Conservation (phyloP, 2,797 vertebrate species). For the Lacerta viridis region DNA sequence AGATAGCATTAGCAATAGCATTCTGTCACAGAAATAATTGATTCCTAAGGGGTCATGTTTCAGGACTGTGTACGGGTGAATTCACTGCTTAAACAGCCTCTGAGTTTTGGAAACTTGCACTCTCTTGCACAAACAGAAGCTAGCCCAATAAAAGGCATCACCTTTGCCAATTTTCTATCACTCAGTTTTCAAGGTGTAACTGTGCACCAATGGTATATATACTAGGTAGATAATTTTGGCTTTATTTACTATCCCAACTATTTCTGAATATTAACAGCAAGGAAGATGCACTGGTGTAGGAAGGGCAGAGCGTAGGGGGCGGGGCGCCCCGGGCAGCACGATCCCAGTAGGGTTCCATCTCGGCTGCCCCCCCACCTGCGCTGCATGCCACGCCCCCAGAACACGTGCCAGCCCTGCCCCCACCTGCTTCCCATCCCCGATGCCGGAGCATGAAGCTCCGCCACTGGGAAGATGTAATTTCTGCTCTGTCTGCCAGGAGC, state of each 20-base stretch:
- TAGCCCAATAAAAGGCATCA: not conserved
- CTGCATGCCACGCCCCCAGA: too few relatives aligned
- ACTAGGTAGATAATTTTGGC: not conserved
- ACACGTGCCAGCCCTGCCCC: too few relatives aligned
- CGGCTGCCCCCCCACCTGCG: too few relatives aligned
- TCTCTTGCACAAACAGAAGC: not conserved
- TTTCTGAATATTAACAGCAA: constrained; percentile 14
- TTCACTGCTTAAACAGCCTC: not conserved
- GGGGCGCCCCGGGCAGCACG: too few relatives aligned
- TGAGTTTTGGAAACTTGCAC: not conserved
- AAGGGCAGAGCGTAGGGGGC: too few relatives aligned
- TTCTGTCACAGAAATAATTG: not conserved
- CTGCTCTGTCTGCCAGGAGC: constrained; percentile 6
- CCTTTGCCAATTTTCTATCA: not conserved
- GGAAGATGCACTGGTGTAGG: not conserved
- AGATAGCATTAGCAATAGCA: not conserved
- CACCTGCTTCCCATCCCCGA: too few relatives aligned
- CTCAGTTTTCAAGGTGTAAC: not conserved
- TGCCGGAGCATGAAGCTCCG: too few relatives aligned
- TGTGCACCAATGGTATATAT: not conserved
- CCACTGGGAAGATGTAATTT: constrained; percentile 6
- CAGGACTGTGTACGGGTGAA: not conserved
- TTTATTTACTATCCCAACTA: constrained; percentile 13
- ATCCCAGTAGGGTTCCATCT: too few relatives aligned
- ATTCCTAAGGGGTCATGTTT: not conserved